phyloP scores from a whole-genome alignment of 1,140 invertebrate genomes.

The Drosophila carrolli region DNA sequence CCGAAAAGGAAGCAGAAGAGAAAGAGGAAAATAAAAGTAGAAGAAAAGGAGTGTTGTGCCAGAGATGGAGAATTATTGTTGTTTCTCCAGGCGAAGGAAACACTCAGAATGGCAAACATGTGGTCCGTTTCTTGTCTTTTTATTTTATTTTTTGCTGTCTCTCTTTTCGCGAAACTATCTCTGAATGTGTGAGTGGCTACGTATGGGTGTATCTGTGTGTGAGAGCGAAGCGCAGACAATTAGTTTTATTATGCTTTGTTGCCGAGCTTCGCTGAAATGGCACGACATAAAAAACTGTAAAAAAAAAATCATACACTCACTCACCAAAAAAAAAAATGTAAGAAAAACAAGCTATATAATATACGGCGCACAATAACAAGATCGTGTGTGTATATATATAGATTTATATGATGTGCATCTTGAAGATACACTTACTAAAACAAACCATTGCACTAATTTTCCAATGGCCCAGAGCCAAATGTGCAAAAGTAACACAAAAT shows the following conservation, averaged over 20 bases:
- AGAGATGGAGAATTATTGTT: slow-evolving; percentile 32
- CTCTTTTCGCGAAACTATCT: slow-evolving; percentile 38
- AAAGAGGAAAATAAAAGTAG: slow-evolving; percentile 54
- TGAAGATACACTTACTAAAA: slow-evolving; percentile 63
- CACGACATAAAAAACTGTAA: slow-evolving; percentile 77
- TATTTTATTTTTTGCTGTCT: slow-evolving; percentile 14
- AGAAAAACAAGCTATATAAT: slow-evolving; percentile 48
- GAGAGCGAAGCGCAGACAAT: slow-evolving; percentile 82
- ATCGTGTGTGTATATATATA: slow-evolving; percentile 47
- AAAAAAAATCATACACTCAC: slow-evolving; percentile 41
- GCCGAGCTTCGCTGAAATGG: slow-evolving; percentile 82
- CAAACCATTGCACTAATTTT: slow-evolving; percentile 55
- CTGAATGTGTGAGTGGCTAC: slow-evolving; percentile 17
- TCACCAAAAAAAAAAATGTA: slow-evolving; percentile 21
- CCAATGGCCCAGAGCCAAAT: slow-evolving; percentile 60
- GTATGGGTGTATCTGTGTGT: slow-evolving; percentile 55
- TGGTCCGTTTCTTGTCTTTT: slow-evolving; percentile 35
- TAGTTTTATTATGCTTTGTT: slow-evolving; percentile 84
- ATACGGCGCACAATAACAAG: slow-evolving; percentile 52
- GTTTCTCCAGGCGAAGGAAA: slow-evolving; percentile 59
- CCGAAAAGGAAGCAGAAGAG: slow-evolving; percentile 13
- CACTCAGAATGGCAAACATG: slow-evolving; percentile 73
- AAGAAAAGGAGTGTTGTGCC: slow-evolving; percentile 36
- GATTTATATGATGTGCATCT: slow-evolving; percentile 63
- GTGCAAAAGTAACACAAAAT: slow-evolving; percentile 47